These are phyloP conservation scores for Scaptodrosophila lebanonensis DNA, from an alignment of 1,140 invertebrate genomes.

Conservation along the genomic window DNA sequence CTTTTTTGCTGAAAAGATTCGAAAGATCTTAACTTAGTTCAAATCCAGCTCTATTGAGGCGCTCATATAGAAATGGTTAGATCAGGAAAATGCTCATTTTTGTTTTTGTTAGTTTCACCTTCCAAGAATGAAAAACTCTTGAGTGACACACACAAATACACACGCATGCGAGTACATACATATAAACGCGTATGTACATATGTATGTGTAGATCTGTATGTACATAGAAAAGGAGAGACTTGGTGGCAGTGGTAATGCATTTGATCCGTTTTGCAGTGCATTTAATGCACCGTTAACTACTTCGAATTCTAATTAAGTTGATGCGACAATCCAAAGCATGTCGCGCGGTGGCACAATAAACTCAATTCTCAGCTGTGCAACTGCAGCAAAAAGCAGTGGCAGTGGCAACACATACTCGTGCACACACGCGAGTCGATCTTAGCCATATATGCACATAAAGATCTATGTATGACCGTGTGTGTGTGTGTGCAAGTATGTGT, in stretches of 20 bases:
- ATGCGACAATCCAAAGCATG: slow-evolving; percentile 65
- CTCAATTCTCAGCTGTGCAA: slow-evolving; percentile 49
- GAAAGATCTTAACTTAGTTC: no score
- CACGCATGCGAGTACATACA: not conserved
- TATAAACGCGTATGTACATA: not conserved
- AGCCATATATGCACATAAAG: slow-evolving; percentile 58
- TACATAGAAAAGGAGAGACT: slow-evolving; percentile 18
- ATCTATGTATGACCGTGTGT: no score
- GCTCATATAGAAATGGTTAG: no score
- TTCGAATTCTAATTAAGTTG: slow-evolving; percentile 71
- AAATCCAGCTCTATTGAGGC: no score
- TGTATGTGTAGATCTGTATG: no score
- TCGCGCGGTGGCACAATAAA: slow-evolving; percentile 65
- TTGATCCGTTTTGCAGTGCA: slow-evolving; percentile 61
- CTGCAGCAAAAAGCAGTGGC: slow-evolving; percentile 13
- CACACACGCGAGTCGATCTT: slow-evolving; percentile 25
- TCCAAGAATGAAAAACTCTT: no score
- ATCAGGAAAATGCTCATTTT: no score
- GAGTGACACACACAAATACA: not conserved
- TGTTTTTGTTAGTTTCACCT: no score
- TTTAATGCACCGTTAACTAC: slow-evolving; percentile 73
- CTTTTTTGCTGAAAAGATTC: no score
- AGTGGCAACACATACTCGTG: slow-evolving; percentile 9
- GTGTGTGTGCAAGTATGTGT: no score
- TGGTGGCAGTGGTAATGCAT: slow-evolving; percentile 61